Base-by-base conservation (phyloP, 2,797 vertebrate genomes). In the Chelmon rostratus region DNA sequence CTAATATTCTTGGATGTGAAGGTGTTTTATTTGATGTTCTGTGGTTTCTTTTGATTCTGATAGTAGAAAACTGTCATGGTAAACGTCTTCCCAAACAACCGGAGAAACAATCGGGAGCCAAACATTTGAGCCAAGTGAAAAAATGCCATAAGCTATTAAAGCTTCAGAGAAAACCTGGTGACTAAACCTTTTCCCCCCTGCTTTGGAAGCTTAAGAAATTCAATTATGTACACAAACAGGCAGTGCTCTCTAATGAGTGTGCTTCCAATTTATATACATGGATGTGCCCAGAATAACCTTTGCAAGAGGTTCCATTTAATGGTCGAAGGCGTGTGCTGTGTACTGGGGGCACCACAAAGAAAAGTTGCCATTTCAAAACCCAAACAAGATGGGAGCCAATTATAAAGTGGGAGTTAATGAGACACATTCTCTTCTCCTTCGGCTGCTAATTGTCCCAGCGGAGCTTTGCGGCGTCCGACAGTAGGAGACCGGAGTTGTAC, bases 331-430 rank as follows among this genome's bases (percentile, higher is more conserved):
- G 9, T 1, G 1, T 6, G 50, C 1, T 3, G 50, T 1, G 8
- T 46, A 38, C 33, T 2, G n/a, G 11, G 59, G 52, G 12, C 15
- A 31, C 28, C 66, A 31, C 54, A 59, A 71, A 83, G 66, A 40
- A 76, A 73, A 62, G 66, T 25, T 75, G 47, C 72, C 67, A 57
- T 83, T 85, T 80, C 63, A 68, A 86, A 83, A 82, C 61, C 78
- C 68, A 68, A 83, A 86, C 73, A 85, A 71, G 66, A 86, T 59
- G 54, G 44, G 49, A 80, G 72, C 78, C 89, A 89, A 86, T 90
- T 90, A 88, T 67, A 63, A 81, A 79, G 71, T 69, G 33, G 72
- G 78, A 75, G n/a, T 68, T 83, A 86, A 88, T 83, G 85, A 87
- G 83, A 82, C 71, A 70, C 37, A n/a, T 68, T 81, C 49, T 49